A percentile compares a stretch with the other conserved stretches of the same genome.
phyloP scores from a whole-genome alignment of 2,888 invertebrate species.

The Lissocephala sabroskyi region DNA sequence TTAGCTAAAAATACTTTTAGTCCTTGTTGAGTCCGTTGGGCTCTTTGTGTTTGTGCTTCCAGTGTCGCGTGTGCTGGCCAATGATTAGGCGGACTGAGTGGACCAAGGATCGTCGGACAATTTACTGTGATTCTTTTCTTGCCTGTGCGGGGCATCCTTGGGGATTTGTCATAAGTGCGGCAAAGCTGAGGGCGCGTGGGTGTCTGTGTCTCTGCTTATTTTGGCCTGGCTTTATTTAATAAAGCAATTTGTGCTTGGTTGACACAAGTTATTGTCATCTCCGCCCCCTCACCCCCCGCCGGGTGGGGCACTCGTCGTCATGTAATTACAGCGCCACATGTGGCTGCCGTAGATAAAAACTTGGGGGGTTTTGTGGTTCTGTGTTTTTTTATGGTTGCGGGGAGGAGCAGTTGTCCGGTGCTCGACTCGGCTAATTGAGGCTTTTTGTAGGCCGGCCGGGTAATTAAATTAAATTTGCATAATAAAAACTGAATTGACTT shows the following conservation, averaged over 20 bases:
- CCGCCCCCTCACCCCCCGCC: too few species aligned
- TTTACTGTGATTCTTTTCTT: constrained; percentile 49
- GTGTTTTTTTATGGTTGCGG: too few species aligned
- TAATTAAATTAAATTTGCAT: constrained; percentile 55
- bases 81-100: constrained; percentile 51
- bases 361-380: too few species aligned
- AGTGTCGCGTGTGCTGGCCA: constrained; percentile 52
- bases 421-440: background rate
- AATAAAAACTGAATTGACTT: constrained; percentile 41
- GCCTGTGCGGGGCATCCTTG: constrained; percentile 10
- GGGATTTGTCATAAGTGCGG: constrained; percentile 16
- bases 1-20: constrained; percentile 63
- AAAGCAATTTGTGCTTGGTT: constrained; percentile 66
- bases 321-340: constrained; percentile 4
- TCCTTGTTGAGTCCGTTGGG: constrained; percentile 28
- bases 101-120: constrained; percentile 53
- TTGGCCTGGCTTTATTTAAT: constrained; percentile 61
- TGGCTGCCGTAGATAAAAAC: constrained; percentile 43
- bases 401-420: background rate
- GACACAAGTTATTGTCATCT: constrained; percentile 57
- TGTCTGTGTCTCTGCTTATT: constrained; percentile 42
- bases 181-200: constrained; percentile 11
- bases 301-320: constrained; percentile 2
- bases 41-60: constrained; percentile 43
- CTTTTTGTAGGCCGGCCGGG: constrained; percentile 17